Base-by-base conservation (phyloP, 2,888 invertebrate species). In the Aleiodes testaceus region DNA sequence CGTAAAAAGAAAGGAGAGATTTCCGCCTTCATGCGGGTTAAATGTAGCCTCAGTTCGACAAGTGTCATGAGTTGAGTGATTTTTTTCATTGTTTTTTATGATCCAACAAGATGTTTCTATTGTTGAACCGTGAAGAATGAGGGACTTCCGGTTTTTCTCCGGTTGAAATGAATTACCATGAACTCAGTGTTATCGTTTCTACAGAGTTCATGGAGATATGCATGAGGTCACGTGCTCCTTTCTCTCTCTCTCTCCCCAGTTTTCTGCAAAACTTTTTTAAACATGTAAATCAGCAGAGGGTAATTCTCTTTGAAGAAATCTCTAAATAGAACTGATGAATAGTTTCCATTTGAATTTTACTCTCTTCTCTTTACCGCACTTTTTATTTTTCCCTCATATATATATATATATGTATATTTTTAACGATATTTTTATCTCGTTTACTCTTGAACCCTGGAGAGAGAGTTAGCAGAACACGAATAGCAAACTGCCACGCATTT, bases 21-120 rank as follows among this genome's bases (percentile, higher is more conserved):
- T 66, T 55, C 47, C 16, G 16, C 16, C 67, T 70, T 52, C 53
- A 76, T 76, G 75, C 75, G 75, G 75, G 74, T 72, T 36, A 67
- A 75, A 73, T 53, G 63, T 30, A 50, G 64, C 47, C 52, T 36
- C n/a, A 52, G 20, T 55, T 55, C 55, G 30, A 47, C 20, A 18
- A 20, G 44, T 36, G 64, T 61, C 47, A 52, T 20, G 45, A 64
- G 61, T 26, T 52, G 72, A 66, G 36, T 30, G 30, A 50, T 50
- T 65, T 30, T 65, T 65, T 65, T 30, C 30, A 55, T 26, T 55
- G 30, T 55, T 55, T 50, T 26, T 47, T 36, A 65, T 65, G 14
- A 22, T 16, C n/a, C 5, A 65, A 16, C 16, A 30, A 36, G 5
- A 11, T 22, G 26, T 36, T 36, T 20, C 42, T 61, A 44, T 61